phyloP scores from a whole-genome alignment of 2,888 invertebrate species.

The Eurois occulta region DNA sequence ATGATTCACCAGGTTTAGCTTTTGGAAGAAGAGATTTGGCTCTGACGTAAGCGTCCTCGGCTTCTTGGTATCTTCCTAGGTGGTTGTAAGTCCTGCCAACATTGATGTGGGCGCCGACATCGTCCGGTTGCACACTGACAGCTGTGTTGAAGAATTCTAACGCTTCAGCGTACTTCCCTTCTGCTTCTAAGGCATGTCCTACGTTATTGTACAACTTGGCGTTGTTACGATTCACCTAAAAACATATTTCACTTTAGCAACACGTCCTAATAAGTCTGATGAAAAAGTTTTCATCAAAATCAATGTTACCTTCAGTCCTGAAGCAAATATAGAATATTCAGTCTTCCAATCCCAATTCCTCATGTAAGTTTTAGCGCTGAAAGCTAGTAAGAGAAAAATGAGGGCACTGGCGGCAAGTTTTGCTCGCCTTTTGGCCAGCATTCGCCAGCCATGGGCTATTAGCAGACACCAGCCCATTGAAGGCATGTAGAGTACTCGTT shows the following conservation, averaged over 20 bases:
- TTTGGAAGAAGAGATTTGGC: conserved; percentile 97
- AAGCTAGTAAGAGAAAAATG: conserved; percentile 93
- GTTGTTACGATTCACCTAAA: conserved; percentile 96
- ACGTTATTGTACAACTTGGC: conserved; percentile 99
- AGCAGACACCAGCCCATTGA: conserved; percentile 99
- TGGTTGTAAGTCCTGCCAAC: conserved; percentile 98
- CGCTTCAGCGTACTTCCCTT: conserved; percentile 93
- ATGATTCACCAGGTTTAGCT: conserved; percentile 97
- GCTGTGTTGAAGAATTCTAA: conserved; percentile 97
- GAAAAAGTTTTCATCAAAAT: conserved; percentile 78
- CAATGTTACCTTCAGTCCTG: conserved; percentile 92
- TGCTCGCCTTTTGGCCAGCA: conserved; percentile 92
- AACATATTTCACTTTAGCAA: conserved; percentile 63
- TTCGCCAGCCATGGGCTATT: conserved; percentile 96
- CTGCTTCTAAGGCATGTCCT: conserved; percentile 97
- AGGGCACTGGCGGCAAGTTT: conserved; percentile 92
- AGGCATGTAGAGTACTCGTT: conserved; percentile 98
- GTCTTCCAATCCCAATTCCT: conserved; percentile 98
- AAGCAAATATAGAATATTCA: conserved; percentile 98
- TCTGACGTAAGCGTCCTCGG: conserved; percentile 97
- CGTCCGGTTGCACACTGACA: conserved; percentile 97
- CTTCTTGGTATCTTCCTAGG: conserved; percentile 93
- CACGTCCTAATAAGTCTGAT: not conserved
- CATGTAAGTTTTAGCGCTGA: conserved; percentile 95
- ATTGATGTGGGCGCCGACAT: conserved; percentile 99